Evolutionary conservation across 1,140 invertebrate species (phyloP).

Genomic region (Cotesia typhae): DNA sequence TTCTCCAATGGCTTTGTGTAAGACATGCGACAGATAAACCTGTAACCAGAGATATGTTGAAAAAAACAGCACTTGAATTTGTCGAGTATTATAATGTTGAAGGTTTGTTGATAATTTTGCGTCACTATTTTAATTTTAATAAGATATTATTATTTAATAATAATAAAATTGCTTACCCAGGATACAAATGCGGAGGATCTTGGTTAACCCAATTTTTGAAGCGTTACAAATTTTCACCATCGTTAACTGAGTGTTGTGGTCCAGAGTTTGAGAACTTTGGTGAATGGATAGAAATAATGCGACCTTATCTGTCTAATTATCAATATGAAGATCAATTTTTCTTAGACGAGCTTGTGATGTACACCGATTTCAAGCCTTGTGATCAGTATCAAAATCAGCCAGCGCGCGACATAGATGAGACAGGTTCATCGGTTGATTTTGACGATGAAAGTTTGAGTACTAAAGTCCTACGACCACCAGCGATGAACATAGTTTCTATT

Average conservation of each 20-base stretch:
- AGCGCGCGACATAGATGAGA: neutral
- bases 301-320: constrained; percentile 46
- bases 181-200: constrained; percentile 49
- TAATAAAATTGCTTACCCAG: constrained; percentile 33
- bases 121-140: neutral
- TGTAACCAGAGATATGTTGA: constrained; percentile 43
- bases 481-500: constrained; percentile 33
- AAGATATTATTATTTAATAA: neutral
- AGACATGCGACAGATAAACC: constrained; percentile 48
- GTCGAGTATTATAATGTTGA: constrained; percentile 35
- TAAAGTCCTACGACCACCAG: neutral
- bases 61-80: constrained; percentile 49
- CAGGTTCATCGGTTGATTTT: neutral
- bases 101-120: constrained; percentile 38
- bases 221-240: constrained; percentile 45
- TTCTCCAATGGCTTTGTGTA: constrained; percentile 53
- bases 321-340: constrained; percentile 50
- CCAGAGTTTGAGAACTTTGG: constrained; percentile 51
- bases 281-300: constrained; percentile 50
- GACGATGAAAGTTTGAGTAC: neutral
- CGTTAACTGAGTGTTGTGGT: constrained; percentile 38
- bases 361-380: constrained; percentile 40
- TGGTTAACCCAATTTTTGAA: constrained; percentile 54
- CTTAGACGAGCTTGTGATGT: constrained; percentile 51
- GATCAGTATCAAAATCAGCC: neutral